Evolutionary conservation across 30 jellyfish, hydroid and myxozoan genomes (phyloP).

Genomic region (Rhopilema esculentum): DNA sequence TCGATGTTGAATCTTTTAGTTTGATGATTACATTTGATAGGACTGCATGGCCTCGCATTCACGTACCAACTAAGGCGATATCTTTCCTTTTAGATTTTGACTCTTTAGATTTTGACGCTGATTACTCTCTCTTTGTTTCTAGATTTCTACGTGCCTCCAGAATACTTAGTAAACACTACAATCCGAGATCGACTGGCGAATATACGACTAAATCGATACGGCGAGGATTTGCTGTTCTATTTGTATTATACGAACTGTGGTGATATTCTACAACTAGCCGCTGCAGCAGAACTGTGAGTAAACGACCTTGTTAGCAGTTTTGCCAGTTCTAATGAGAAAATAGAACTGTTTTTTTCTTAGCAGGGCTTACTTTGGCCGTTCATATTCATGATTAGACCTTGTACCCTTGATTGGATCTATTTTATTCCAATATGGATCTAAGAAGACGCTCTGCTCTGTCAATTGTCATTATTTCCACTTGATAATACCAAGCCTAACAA

Average conservation of each 20-base stretch:
- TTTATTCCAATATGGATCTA: neutral
- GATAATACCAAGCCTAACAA: too few species aligned
- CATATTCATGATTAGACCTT: neutral
- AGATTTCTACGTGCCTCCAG: conserved; percentile 97
- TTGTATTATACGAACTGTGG: conserved; percentile 95
- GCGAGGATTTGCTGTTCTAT: conserved; percentile 92
- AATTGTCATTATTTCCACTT: too few species aligned
- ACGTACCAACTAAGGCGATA: too few species aligned
- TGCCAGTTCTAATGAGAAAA: neutral
- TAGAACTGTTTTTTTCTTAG: neutral
- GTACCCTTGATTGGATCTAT: too few species aligned
- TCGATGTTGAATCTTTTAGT: too few species aligned
- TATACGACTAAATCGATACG: conserved; percentile 86
- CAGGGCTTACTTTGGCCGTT: neutral
- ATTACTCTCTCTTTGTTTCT: neutral
- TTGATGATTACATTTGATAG: too few species aligned
- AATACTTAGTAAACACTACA: conserved; percentile 80
- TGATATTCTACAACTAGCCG: conserved; percentile 95
- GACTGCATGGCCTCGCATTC: too few species aligned
- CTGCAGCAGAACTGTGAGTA: conserved; percentile 98
- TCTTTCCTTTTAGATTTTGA: too few species aligned
- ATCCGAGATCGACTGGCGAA: conserved; percentile 96
- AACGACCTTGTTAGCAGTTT: neutral
- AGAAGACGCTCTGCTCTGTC: too few species aligned
- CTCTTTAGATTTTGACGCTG: neutral